Base-by-base conservation (phyloP, 2,888 invertebrate species). In the Leuctra nigra region DNA sequence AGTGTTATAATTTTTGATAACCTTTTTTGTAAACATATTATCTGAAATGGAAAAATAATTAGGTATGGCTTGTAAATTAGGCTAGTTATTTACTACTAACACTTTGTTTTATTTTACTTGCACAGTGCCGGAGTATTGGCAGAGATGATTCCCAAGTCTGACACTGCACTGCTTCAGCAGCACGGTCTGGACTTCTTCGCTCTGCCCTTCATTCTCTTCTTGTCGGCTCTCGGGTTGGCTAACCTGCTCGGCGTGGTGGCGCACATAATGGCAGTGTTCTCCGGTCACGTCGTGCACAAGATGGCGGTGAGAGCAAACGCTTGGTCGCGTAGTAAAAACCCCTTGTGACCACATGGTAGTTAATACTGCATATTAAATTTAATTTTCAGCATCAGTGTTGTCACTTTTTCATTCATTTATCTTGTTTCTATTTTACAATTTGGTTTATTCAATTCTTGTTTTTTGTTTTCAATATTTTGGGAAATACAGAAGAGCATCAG, bases 261-360 rank as follows among this genome's bases (percentile, higher is more conserved):
- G 13, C n/a, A n/a, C n/a, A n/a, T n/a, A n/a, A 72, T 78, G 0
- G 76, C 88, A 66, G 75, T 84, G 56, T 80, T 83, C 62, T 82
- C 83, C 44, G 87, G 87, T 52, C 84, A 86, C 56, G 74, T 86
- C 4, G 78, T 83, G 2, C 83, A 87, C 69, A 78, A 81, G 65
- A 67, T 86, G 52, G 72, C 83, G 9, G 76, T 84, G 59, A 83
- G 80, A 86, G n/a, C n/a, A n/a, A n/a, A n/a, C n/a, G n/a, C n/a
- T n/a, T 86, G 71, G 68, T 65, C 60, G n/a, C n/a, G n/a, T n/a
- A n/a, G n/a, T 33, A 33, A 9, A 33, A 9, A 33, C 11, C 6
- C 7, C 11, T 36, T 52, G 48, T 60, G 24, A 47, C 39, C 57
- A 58, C 18, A 56, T 54, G 53, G 54, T 58, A n/a, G 50, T 54